Percentiles rank a stretch among this genome's conserved stretches.
These are phyloP conservation scores for Bubo blakistoni DNA, from an alignment of 2,113 vertebrate genomes.

Conservation along the genomic window DNA sequence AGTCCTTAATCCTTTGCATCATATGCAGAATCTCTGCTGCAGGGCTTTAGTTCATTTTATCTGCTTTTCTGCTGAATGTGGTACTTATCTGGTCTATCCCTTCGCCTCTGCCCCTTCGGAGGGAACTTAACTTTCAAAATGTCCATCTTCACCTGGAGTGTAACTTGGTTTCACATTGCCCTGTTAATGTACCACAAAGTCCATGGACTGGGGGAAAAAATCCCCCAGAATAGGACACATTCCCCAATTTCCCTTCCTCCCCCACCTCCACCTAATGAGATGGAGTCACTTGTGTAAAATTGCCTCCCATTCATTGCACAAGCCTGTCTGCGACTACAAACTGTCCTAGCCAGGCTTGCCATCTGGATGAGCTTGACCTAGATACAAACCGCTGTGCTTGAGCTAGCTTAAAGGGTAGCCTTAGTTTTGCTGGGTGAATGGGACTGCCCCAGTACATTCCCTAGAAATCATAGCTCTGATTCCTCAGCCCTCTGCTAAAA, in stretches of 20 bases:
- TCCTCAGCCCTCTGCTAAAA: background rate
- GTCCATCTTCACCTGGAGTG: background rate
- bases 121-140: background rate
- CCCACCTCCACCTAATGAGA: background rate
- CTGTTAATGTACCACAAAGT: background rate
- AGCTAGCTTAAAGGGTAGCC: background rate
- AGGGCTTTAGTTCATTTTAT: background rate
- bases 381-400: background rate
- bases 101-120: background rate
- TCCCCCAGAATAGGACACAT: background rate
- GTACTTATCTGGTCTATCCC: background rate
- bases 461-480: background rate
- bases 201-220: background rate
- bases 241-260: background rate
- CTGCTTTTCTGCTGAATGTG: background rate
- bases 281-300: background rate
- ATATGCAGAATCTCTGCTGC: background rate
- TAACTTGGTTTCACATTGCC: background rate
- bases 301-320: background rate
- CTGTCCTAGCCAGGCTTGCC: background rate
- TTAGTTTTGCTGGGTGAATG: background rate
- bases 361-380: conserved; percentile 43
- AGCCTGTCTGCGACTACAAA: background rate
- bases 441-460: background rate
- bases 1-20: background rate